Base-by-base conservation (phyloP, 1,140 invertebrate species). In the Capitella teleta region DNA sequence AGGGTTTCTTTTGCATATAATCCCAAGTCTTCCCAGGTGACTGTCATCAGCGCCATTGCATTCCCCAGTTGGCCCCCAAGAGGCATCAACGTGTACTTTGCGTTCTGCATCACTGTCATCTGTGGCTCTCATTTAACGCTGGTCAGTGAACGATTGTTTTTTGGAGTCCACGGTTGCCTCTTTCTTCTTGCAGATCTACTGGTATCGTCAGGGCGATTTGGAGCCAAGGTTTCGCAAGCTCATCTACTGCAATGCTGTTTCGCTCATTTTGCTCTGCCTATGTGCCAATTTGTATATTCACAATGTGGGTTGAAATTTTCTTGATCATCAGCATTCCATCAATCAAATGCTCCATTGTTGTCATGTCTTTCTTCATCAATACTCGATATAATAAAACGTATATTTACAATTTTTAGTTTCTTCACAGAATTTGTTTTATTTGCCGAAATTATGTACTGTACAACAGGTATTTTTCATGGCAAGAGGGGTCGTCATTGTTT, bases 151-250 rank as follows among this genome's bases (percentile, higher is more conserved):
- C 28, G 3, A 0, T 2, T 53, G 19, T 2, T 23, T 34, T n/a
- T 18, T 8, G 14, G 10, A 14, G 5, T 44, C 14, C 14, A 42
- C 41, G 21, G 4, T 34, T 14, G 6, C 16, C 14, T 1, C 16
- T 5, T 58, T 59, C 60, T 30, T 51, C 47, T 63, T 63, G 28
- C 63, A 74, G 73, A 74, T 75, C 21, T 71, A 66, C 43, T 75
- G 73, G 73, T 75, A 74, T 55, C 55, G 73, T 48, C 71, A 72
- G 59, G 73, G 73, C 14, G 72, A 74, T 49, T 42, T 75, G 24
- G 72, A 75, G 55, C 73, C 73, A 5, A 71, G 67, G 53, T 75
- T 75, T 55, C 53, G 65, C 37, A 57, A 57, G 8, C 59, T 74
- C 53, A 74, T 74, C 44, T 74, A 68, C 49, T 73, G 62, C 54